These are phyloP conservation scores for Onychostruthus taczanowskii DNA, from an alignment of 2,113 vertebrate species.

Conservation along the genomic window DNA sequence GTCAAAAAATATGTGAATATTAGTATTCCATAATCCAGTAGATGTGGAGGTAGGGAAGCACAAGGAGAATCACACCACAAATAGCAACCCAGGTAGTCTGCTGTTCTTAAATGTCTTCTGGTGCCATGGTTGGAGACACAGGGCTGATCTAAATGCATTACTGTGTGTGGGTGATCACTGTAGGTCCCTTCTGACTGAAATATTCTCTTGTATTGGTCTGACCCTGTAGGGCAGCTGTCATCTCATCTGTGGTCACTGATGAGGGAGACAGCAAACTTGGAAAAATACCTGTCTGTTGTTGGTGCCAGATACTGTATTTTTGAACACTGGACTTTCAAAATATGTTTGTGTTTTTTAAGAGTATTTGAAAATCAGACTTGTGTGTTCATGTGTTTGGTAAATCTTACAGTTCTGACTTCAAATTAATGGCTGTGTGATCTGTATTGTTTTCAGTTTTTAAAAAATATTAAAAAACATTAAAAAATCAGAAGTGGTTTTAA, in stretches of 20 bases:
- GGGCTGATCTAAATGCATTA: background rate
- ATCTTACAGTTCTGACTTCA: background rate
- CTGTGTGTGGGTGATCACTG: background rate
- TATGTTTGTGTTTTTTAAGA: background rate
- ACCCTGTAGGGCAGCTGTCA: background rate
- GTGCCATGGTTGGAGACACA: background rate
- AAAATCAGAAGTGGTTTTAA: background rate
- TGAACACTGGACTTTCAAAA: background rate
- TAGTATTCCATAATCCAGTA: background rate
- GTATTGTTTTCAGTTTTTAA: background rate
- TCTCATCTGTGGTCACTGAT: background rate
- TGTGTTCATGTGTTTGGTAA: background rate
- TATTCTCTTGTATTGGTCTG: background rate
- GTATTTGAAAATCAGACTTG: background rate
- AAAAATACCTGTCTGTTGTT: background rate
- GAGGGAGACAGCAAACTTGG: background rate
- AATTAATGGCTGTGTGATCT: background rate
- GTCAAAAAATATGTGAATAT: background rate
- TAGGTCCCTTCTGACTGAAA: background rate
- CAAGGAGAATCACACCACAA: background rate
- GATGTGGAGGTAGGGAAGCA: background rate
- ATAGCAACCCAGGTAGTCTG: background rate
- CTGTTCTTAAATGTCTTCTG: background rate
- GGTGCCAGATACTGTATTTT: background rate
- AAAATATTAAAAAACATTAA: background rate